Percentiles rank a stretch among this genome's conserved stretches.
phyloP scores from a whole-genome alignment of 1,140 invertebrate genomes.

The Dryas iulia region DNA sequence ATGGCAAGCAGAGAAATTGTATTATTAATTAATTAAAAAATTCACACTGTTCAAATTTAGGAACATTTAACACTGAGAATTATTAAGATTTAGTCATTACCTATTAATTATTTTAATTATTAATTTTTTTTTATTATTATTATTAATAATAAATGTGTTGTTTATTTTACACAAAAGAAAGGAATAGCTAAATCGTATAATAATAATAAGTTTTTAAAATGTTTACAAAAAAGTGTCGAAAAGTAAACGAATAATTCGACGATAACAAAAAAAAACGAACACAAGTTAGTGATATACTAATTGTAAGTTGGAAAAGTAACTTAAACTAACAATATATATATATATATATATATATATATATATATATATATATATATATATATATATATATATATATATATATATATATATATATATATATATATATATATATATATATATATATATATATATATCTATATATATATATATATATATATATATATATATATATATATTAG shows the following conservation, averaged over 20 bases:
- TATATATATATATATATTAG: slow-evolving; percentile 51
- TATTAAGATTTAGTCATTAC: slow-evolving; percentile 73
- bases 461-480: slow-evolving; percentile 38
- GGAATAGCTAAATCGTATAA: slow-evolving; percentile 42
- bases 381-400: slow-evolving; percentile 29
- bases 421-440: slow-evolving; percentile 42
- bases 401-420: slow-evolving; percentile 46
- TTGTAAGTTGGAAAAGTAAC: slow-evolving; percentile 56
- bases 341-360: slow-evolving; percentile 4
- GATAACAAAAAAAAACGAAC: slow-evolving; percentile 66
- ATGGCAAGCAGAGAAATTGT: slow-evolving; percentile 71
- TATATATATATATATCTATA: slow-evolving; percentile 35
- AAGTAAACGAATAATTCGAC: slow-evolving; percentile 40
- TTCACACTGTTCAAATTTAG: slow-evolving; percentile 77
- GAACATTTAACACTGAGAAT: slow-evolving; percentile 79
- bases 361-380: slow-evolving; percentile 52
- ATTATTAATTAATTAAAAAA: slow-evolving; percentile 63
- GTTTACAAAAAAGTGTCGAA: slow-evolving; percentile 30
- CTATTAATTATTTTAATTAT: slow-evolving; percentile 64
- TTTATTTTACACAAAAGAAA: slow-evolving; percentile 46
- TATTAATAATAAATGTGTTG: slow-evolving; percentile 44
- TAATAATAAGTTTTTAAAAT: slow-evolving; percentile 34
- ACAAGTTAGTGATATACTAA: slow-evolving; percentile 65
- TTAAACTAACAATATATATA: slow-evolving; percentile 60
- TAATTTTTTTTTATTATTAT: slow-evolving; percentile 39